These are phyloP conservation scores for Lucilia sericata DNA, from an alignment of 1,140 invertebrate species.

Conservation along the genomic window DNA sequence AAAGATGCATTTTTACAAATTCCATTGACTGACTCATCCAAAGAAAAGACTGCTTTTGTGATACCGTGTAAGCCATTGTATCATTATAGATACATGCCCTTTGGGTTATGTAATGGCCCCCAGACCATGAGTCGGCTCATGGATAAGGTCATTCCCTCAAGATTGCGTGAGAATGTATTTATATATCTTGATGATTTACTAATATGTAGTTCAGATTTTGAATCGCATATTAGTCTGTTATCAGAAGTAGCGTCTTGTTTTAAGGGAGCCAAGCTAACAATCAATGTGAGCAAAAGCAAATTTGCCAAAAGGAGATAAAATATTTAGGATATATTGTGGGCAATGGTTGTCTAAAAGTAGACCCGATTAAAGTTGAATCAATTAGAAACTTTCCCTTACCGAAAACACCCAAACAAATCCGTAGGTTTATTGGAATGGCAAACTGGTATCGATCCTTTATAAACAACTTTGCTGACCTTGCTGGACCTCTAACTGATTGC, in stretches of 20 bases:
- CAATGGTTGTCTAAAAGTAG: slow-evolving; percentile 59
- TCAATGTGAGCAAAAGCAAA: slow-evolving; percentile 47
- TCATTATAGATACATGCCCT: too few relatives aligned
- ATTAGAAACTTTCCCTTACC: slow-evolving; percentile 52
- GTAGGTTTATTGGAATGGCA: too few relatives aligned
- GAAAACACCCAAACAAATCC: neutral
- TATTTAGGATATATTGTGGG: slow-evolving; percentile 50
- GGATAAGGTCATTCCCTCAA: neutral
- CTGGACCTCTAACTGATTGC: neutral
- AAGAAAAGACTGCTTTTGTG: slow-evolving; percentile 64
- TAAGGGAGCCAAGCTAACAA: slow-evolving; percentile 50
- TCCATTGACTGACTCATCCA: slow-evolving; percentile 43
- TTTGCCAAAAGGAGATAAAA: slow-evolving; percentile 52
- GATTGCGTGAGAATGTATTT: slow-evolving; percentile 41
- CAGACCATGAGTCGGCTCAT: neutral
- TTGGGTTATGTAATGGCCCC: too few relatives aligned
- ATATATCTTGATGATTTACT: slow-evolving; percentile 61
- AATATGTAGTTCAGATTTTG: slow-evolving; percentile 57
- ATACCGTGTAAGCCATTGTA: slow-evolving; percentile 51
- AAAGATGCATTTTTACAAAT: slow-evolving; percentile 52
- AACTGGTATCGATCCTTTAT: slow-evolving; percentile 52
- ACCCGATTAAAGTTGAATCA: neutral
- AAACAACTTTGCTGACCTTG: slow-evolving; percentile 55
- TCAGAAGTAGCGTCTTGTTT: slow-evolving; percentile 50
- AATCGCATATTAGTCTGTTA: slow-evolving; percentile 57